Percentiles rank a stretch among this genome's conserved stretches.
These are phyloP conservation scores for Heteromyza rotundicornis DNA, from an alignment of 2,888 invertebrate species.

Conservation along the genomic window DNA sequence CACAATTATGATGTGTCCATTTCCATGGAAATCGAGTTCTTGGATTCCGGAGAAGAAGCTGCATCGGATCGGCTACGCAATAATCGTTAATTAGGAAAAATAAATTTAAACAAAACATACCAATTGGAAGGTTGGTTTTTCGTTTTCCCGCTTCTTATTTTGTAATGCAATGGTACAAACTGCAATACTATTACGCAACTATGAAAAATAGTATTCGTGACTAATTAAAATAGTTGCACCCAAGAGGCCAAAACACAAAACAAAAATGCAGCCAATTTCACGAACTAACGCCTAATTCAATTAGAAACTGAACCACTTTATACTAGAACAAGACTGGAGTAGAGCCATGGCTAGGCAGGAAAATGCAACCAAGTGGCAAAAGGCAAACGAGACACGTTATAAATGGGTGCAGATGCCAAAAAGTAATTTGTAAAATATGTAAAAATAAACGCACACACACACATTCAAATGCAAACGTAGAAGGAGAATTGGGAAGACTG, in stretches of 20 bases:
- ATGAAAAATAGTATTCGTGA: conserved; percentile 26
- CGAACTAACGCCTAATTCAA: conserved; percentile 19
- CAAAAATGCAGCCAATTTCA: neutral
- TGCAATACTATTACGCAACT: too few relatives aligned
- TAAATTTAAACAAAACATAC: too few relatives aligned
- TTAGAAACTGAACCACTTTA: conserved; percentile 7
- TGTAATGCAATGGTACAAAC: too few relatives aligned
- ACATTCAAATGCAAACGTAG: neutral
- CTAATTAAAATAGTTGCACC: conserved; percentile 31
- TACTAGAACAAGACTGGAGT: neutral
- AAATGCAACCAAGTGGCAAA: conserved; percentile 10
- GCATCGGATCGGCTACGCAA: too few relatives aligned
- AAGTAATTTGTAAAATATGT: conserved; percentile 11
- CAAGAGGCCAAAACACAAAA: conserved; percentile 18
- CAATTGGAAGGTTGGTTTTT: too few relatives aligned
- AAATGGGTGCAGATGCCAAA: conserved; percentile 23
- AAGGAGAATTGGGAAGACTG: neutral
- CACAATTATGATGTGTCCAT: too few relatives aligned
- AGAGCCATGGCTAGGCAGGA: neutral
- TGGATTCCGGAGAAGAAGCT: too few relatives aligned
- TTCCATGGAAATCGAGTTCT: too few relatives aligned
- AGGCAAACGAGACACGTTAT: conserved; percentile 21
- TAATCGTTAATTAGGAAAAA: too few relatives aligned
- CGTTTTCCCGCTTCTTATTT: too few relatives aligned
- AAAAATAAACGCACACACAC: neutral